Base-by-base conservation (phyloP, 2,113 vertebrate genomes). In the Caretta caretta region DNA sequence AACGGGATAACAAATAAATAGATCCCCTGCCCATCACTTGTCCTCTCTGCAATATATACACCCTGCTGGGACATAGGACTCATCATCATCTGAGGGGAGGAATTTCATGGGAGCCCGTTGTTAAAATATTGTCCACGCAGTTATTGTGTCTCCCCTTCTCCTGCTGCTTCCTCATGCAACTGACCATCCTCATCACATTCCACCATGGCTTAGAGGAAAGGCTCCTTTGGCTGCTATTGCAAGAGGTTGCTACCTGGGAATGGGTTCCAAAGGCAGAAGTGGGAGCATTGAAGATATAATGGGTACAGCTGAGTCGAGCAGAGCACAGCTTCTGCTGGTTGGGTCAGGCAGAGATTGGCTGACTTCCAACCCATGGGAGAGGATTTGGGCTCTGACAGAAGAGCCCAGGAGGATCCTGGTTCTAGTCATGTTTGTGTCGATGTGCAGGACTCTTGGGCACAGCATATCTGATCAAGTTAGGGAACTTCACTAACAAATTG, bases 251-350 rank as follows among this genome's bases (percentile, higher is more conserved):
- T 31, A 22, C 19, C 62, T 72, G 50, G 95, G 91, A 86, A 48
- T 87, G 13, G n/a, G 80, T 85, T 94, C 29, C 80, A 90, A 78
- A 90, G 97, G 87, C 42, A 89, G 93, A 50, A n/a, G 27, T 49
- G 27, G 72, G 25, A 22, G 87, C 79, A 46, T 88, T 90, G 90
- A 81, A 95, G 84, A 51, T 72, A n/a, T 65, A 96, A 72, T 38
- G 38, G 48, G 92, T 91, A 62, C 35, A 53, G 83, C 22, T 69
- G 88, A 96, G 85, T 48, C 90, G 91, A 97, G 56, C 89, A 89
- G 90, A 85, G 90, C 94, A 92, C 31, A 85, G 38, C 65, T 14
- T 35, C 82, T 84, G 38, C 48, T 69, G 42, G 57, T 86, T 12
- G 10, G 65, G 72, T 94, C 89, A 83, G 38, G 27, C 27, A 57